Conservation (phyloP, 2,797 vertebrate genomes). For the Carapus acus region DNA sequence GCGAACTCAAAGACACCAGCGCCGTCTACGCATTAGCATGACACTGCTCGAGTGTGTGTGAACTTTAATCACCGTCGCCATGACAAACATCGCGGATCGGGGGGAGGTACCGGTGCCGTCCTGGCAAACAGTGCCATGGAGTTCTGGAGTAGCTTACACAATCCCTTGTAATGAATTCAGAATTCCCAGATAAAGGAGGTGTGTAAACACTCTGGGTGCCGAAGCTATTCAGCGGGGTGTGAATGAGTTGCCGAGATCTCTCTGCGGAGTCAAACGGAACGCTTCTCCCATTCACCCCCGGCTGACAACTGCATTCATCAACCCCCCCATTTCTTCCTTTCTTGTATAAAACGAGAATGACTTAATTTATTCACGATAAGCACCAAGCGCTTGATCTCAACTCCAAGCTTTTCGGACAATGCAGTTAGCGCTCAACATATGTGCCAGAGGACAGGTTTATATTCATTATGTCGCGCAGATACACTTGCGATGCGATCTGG, state of each 20-base stretch:
- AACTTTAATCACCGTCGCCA: constrained; percentile 47
- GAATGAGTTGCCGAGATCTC: constrained; percentile 56
- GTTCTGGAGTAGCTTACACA: constrained; percentile 33
- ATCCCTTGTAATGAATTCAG: constrained; percentile 59
- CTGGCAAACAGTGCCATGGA: constrained; percentile 35
- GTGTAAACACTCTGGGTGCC: constrained; percentile 38
- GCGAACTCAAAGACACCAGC: constrained; percentile 54
- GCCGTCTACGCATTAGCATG: constrained; percentile 40
- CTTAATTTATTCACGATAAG: background rate
- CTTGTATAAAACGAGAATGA: constrained; percentile 10
- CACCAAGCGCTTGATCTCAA: background rate
- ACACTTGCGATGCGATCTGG: background rate
- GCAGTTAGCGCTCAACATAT: background rate
- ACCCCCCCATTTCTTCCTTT: constrained; percentile 9
- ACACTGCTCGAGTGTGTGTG: constrained; percentile 20
- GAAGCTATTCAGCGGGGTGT: constrained; percentile 44
- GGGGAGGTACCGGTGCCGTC: constrained; percentile 28
- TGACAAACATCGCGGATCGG: constrained; percentile 47
- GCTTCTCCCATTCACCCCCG: constrained; percentile 26
- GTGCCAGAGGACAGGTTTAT: background rate
- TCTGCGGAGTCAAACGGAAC: constrained; percentile 34
- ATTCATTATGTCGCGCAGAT: background rate
- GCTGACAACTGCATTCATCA: constrained; percentile 38
- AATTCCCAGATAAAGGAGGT: constrained; percentile 38
- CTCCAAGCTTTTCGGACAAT: background rate